Evolutionary conservation across 2,888 invertebrate species (phyloP).

Genomic region (Amphipoea oculea): DNA sequence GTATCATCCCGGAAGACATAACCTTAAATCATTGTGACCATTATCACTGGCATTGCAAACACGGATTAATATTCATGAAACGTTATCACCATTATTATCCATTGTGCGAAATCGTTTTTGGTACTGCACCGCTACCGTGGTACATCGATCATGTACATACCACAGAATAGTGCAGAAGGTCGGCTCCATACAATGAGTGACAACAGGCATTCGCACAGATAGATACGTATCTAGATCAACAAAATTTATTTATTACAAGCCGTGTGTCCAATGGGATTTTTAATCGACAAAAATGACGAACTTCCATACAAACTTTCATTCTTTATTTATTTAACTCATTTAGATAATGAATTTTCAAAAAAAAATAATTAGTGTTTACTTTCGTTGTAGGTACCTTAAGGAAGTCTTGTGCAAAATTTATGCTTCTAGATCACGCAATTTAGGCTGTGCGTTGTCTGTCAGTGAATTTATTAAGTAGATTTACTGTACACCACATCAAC

Average conservation of each 20-base stretch:
- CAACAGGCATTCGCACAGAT: neutral
- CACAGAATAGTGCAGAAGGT: constrained; percentile 7
- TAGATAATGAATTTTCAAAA: neutral
- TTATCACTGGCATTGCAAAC: constrained; percentile 28
- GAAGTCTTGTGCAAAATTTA: too few relatives aligned
- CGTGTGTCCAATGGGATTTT: too few relatives aligned
- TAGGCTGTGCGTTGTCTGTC: neutral
- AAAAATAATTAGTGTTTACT: neutral
- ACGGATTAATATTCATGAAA: constrained; percentile 49
- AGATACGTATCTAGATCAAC: too few relatives aligned
- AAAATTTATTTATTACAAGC: too few relatives aligned
- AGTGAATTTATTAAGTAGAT: neutral
- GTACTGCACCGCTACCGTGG: constrained; percentile 29
- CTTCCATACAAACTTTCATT: too few relatives aligned
- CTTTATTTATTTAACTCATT: too few relatives aligned
- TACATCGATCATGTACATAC: constrained; percentile 49
- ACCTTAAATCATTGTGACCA: constrained; percentile 24
- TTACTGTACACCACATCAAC: neutral
- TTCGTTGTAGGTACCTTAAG: too few relatives aligned
- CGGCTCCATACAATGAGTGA: neutral
- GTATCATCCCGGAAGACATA: constrained; percentile 54
- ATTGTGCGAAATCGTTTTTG: constrained; percentile 61
- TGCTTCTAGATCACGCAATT: neutral
- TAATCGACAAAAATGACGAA: too few relatives aligned
- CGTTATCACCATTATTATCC: constrained; percentile 47